Percentiles rank a stretch among this genome's conserved stretches.
Evolutionary conservation across 2,113 vertebrate species (phyloP).

Genomic region (Forbesichthys agassizii): DNA sequence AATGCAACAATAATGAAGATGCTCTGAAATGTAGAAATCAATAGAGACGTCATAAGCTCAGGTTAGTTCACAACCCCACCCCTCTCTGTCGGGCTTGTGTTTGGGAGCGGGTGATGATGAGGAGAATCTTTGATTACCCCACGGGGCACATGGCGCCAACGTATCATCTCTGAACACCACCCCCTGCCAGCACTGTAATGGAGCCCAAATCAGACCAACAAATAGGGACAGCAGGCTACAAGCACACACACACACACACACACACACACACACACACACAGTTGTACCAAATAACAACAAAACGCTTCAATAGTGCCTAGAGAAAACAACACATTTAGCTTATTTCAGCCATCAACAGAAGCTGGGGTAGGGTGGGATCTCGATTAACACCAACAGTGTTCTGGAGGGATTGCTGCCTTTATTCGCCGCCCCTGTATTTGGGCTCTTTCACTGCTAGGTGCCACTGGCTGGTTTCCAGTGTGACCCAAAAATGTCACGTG

Average conservation of each 20-base stretch:
- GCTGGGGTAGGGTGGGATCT: slow-evolving; percentile 17
- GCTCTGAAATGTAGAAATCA: slow-evolving; percentile 63
- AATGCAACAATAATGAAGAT: slow-evolving; percentile 62
- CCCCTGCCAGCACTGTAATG: slow-evolving; percentile 58
- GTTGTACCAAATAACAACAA: slow-evolving; percentile 41
- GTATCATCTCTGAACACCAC: slow-evolving; percentile 45
- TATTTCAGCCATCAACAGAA: slow-evolving; percentile 47
- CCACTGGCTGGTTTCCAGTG: slow-evolving; percentile 29
- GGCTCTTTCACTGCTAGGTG: slow-evolving; percentile 38
- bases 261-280: slow-evolving; percentile 37
- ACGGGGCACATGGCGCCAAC: slow-evolving; percentile 46
- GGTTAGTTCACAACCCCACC: slow-evolving; percentile 37
- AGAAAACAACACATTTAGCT: slow-evolving; percentile 43
- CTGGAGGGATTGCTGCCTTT: slow-evolving; percentile 38
- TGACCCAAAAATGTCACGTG: slow-evolving; percentile 68
- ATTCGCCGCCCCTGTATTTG: slow-evolving; percentile 26
- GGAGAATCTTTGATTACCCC: slow-evolving; percentile 57
- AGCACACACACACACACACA: slow-evolving; percentile 33
- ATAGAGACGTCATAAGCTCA: slow-evolving; percentile 42
- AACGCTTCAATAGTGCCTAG: slow-evolving; percentile 53
- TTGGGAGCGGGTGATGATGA: slow-evolving; percentile 39
- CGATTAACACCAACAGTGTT: slow-evolving; percentile 54
- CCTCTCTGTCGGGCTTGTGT: slow-evolving; percentile 31
- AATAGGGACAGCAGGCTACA: slow-evolving; percentile 64
- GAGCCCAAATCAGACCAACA: slow-evolving; percentile 68